Evolutionary conservation across 1,140 invertebrate genomes (phyloP), one percentile per base, ranked within the genome.

Genomic region (Drosophila fuyamai): DNA sequence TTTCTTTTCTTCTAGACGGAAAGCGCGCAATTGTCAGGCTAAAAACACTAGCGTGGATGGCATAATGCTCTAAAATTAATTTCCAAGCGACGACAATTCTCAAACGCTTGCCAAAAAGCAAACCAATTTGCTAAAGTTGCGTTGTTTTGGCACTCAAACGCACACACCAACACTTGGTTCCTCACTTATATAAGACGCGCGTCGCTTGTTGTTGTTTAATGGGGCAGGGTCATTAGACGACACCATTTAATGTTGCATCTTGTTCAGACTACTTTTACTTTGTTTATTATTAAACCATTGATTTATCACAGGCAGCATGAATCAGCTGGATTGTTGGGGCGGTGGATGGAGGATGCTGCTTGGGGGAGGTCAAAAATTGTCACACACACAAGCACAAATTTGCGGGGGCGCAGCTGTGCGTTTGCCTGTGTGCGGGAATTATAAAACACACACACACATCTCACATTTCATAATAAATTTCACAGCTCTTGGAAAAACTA

Each of bases 61-160:
- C 84, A 89, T 89, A 89, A 89, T 89, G 68, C 85, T 90, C 77
- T 89, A 89, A 89, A 89, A 89, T 89, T 85, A 89, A 90, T 90
- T 90, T 81, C 77, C 56, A 89, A 79, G 59, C 56, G 62, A 35
- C 47, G 59, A 44, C 56, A 71, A 53, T 47, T 35, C 58, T 63
- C 73, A 56, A 61, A 72, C 46, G 81, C 68, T 89, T 89, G 84
- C 84, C 84, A 89, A 89, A 79, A 84, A 80, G 54, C 47, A 51
- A 46, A 85, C 46, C 63, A 73, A 79, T 89, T 89, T 79, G 63
- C 83, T 88, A 74, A 83, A 80, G 76, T 88, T 89, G 65, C 56
- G 61, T 72, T 67, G 77, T 79, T 78, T 81, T 66, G 66, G 53
- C 80, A 60, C 29, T 80, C 58, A 65, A 35, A 83, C 46, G 36